These are phyloP conservation scores for Drosophila tanythrix DNA, from an alignment of 2,888 invertebrate genomes.

Conservation along the genomic window DNA sequence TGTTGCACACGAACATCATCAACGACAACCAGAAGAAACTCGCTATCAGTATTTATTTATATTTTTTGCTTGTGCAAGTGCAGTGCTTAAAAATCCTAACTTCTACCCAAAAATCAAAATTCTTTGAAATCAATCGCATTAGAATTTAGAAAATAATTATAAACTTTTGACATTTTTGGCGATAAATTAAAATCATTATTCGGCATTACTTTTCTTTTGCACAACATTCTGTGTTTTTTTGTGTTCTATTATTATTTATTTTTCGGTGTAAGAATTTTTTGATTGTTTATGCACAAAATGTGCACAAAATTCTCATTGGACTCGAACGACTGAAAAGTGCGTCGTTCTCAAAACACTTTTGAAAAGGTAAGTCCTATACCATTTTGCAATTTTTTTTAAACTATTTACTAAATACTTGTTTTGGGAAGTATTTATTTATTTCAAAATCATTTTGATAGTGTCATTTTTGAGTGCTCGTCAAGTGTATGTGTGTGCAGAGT, in stretches of 20 bases:
- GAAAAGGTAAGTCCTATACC: slow-evolving; percentile 47
- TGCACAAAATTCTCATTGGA: slow-evolving; percentile 77
- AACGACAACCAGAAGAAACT: slow-evolving; percentile 31
- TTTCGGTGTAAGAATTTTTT: slow-evolving; percentile 46
- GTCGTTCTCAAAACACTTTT: slow-evolving; percentile 50
- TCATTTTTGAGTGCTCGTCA: too few relatives aligned
- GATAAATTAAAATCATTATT: slow-evolving; percentile 1
- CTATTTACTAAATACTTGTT: slow-evolving; percentile 8
- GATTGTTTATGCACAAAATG: slow-evolving; percentile 68
- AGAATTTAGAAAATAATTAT: background rate
- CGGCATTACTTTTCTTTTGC: slow-evolving; percentile 7
- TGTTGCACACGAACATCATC: slow-evolving; percentile 33
- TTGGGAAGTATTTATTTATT: background rate
- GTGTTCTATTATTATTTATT: slow-evolving; percentile 27
- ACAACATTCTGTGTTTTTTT: slow-evolving; percentile 22
- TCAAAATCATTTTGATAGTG: background rate
- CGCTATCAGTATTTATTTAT: slow-evolving; percentile 38
- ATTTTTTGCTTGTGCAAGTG: slow-evolving; percentile 51
- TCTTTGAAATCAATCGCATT: slow-evolving; percentile 2
- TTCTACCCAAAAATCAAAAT: slow-evolving; percentile 3
- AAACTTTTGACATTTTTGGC: slow-evolving; percentile 18
- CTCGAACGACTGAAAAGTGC: slow-evolving; percentile 77
- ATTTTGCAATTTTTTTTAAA: background rate
- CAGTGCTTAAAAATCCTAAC: slow-evolving; percentile 36
- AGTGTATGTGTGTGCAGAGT: background rate